Evolutionary conservation across 2,113 vertebrate genomes (phyloP), one percentile per base, ranked within the genome.

Genomic region (Percopsis transmontana): DNA sequence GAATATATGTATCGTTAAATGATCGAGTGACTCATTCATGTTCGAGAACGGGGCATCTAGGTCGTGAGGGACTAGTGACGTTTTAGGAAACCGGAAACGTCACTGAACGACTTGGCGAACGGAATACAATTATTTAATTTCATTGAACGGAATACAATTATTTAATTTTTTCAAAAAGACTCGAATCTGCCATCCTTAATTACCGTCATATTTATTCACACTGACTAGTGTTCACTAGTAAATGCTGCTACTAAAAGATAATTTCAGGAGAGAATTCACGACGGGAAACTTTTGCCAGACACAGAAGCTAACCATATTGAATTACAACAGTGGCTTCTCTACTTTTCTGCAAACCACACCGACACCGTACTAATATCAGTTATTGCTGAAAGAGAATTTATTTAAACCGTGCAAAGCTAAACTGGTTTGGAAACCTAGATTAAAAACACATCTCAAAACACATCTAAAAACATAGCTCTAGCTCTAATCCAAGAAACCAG

Each of bases 401-500:
- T 12, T 14, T 2, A 44, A 52, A 21, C 38, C 8, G 38, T 19
- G 54, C 8, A 47, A 13, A 48, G 50, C 21, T 5, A 47, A n/a
- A 1, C 21, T 47, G 42, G 45, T 2, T 63, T 76, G 70, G 55
- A 66, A 74, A 71, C 66, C 14, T 59, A 69, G 18, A 66, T 23
- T 18, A 33, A 40, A 50, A 1, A 18, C 33, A 16, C 5, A 33
- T 6, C 8, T 33, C 5, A 41, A 38, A 63, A 48, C 14, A 15
- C 40, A 57, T 58, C 42, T 8, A 45, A 40, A 61, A 5, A 45
- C 62, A 23, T 50, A 59, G 39, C 63, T 65, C 40, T 51, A 50
- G 57, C 63, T 62, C 52, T 27, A 19, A 51, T 62, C 67, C 70
- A 62, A 60, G 57, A 77, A 74, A 60, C 40, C 18, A 19, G 42